Percentiles rank a stretch among this genome's conserved stretches.
phyloP scores from a whole-genome alignment of 2,888 invertebrate species.

The Callimorpha dominula region DNA sequence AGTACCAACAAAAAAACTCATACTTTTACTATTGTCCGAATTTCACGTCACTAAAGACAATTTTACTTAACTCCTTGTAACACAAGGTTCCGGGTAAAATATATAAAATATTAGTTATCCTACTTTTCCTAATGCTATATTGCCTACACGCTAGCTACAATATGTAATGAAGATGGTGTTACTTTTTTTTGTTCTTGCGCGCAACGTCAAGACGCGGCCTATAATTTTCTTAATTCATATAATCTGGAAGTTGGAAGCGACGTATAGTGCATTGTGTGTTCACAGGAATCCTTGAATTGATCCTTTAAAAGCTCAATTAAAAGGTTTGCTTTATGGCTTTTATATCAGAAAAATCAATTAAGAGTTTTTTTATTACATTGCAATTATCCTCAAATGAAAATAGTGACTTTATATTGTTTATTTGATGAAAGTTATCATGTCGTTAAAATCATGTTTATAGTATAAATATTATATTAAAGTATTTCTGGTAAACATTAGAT shows the following conservation, averaged over 20 bases:
- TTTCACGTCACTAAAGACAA: too few species aligned
- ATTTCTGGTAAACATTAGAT: too few species aligned
- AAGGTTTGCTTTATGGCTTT: conserved; percentile 10
- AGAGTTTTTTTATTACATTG: too few species aligned
- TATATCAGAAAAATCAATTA: too few species aligned
- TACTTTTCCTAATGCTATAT: conserved; percentile 27
- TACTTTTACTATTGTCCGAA: not conserved
- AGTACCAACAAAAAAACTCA: not conserved
- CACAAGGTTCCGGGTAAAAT: conserved; percentile 19
- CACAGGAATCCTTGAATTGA: conserved; percentile 11
- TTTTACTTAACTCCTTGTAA: too few species aligned
- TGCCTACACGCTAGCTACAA: conserved; percentile 43
- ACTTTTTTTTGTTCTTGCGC: conserved; percentile 33
- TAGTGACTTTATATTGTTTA: too few species aligned
- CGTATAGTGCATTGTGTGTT: conserved; percentile 25
- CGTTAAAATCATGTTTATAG: too few species aligned
- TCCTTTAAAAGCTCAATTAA: conserved; percentile 33
- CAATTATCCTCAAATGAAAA: too few species aligned
- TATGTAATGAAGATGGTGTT: conserved; percentile 51
- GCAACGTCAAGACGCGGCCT: conserved; percentile 47
- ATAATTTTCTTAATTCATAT: conserved; percentile 76
- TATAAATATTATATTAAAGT: too few species aligned
- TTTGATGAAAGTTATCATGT: too few species aligned
- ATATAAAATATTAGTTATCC: conserved; percentile 5
- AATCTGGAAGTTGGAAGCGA: conserved; percentile 55